A percentile compares a stretch with the other conserved stretches of the same genome.
Evolutionary conservation across 2,888 invertebrate species (phyloP).

Genomic region (Brenthis daphne): DNA sequence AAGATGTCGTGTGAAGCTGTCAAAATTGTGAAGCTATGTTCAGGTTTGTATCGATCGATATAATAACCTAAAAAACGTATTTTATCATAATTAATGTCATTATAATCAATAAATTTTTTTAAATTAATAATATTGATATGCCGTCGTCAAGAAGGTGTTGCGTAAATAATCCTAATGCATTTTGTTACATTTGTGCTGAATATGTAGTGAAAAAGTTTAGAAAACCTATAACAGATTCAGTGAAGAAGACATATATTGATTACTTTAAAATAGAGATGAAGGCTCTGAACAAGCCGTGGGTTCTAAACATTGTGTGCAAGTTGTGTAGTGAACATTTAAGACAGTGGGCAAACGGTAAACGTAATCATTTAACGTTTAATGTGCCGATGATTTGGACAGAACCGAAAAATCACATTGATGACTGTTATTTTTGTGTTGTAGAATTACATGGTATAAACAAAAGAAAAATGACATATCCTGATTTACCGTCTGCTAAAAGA

Average conservation of each 20-base stretch:
- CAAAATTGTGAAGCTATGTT: constrained; percentile 13
- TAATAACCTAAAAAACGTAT: no score
- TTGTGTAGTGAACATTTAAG: constrained; percentile 20
- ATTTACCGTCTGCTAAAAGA: background rate
- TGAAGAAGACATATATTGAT: no score
- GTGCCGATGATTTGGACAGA: constrained; percentile 27
- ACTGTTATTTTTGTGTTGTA: constrained; percentile 27
- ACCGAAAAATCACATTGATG: constrained; percentile 29
- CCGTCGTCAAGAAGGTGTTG: no score
- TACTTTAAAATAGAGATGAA: no score
- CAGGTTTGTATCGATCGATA: constrained; percentile 10
- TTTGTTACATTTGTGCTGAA: no score
- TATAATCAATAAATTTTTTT: no score
- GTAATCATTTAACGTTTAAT: constrained; percentile 14
- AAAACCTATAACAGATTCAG: no score
- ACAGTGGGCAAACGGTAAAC: constrained; percentile 9
- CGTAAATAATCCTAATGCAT: no score
- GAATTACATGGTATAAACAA: constrained; percentile 22
- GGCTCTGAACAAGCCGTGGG: constrained; percentile 8
- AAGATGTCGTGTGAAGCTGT: constrained; percentile 14
- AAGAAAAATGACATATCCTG: constrained; percentile 22
- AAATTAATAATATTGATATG: no score
- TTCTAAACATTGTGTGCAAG: constrained; percentile 26
- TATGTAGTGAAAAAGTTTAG: no score
- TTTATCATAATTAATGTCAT: no score